Evolutionary conservation across 2,797 vertebrate species (phyloP).

Genomic region (Clarias laeviceps): DNA sequence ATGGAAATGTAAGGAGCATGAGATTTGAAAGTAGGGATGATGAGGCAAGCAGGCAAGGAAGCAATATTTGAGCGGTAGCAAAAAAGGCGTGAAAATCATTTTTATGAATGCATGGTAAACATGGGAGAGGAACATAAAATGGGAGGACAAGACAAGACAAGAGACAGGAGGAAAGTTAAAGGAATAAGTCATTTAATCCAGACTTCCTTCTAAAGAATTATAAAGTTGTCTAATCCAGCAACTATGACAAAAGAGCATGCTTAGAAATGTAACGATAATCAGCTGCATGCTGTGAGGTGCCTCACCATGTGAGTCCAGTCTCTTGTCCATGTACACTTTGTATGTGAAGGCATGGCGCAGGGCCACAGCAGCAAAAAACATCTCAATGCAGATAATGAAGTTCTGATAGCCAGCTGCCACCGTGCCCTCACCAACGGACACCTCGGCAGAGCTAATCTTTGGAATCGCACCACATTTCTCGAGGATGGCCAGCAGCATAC

Average conservation of each 20-base stretch:
- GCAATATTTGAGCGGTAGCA: background rate
- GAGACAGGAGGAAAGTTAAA: conserved; percentile 37
- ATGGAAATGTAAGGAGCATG: background rate
- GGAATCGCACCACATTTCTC: conserved; percentile 97
- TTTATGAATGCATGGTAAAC: background rate
- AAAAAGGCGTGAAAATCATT: background rate
- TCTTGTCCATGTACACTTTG: conserved; percentile 90
- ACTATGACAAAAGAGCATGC: background rate
- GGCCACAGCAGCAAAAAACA: conserved; percentile 95
- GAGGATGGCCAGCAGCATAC: conserved; percentile 94
- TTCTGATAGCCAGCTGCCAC: conserved; percentile 97
- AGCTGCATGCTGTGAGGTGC: background rate
- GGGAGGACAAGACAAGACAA: conserved; percentile 32
- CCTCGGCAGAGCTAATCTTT: conserved; percentile 83
- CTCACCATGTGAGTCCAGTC: conserved; percentile 89
- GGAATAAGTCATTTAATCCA: too few relatives aligned
- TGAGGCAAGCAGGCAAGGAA: conserved; percentile 2
- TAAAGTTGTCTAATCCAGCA: conserved; percentile 13
- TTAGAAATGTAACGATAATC: background rate
- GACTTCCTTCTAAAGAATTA: too few relatives aligned
- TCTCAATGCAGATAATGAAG: conserved; percentile 97
- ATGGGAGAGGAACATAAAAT: background rate
- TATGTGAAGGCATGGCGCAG: conserved; percentile 94
- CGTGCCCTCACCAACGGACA: conserved; percentile 91
- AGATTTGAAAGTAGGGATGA: conserved; percentile 7